Conservation (phyloP, 2,888 invertebrate genomes). For the Tethea ocularis region DNA sequence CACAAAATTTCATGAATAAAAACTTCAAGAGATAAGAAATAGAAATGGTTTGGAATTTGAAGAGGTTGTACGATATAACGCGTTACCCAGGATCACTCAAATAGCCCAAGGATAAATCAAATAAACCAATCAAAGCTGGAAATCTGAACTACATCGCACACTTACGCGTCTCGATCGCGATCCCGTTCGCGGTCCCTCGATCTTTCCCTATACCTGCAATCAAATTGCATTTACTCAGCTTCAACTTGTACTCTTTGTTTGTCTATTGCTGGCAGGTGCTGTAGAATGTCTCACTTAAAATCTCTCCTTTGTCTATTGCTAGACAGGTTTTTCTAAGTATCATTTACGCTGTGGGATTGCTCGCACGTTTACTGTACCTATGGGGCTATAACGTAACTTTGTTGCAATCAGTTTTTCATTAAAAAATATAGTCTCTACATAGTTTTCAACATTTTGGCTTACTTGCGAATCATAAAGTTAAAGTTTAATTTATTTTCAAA, state of each 20-base stretch:
- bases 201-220: constrained; percentile 87
- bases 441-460: too few relatives aligned
- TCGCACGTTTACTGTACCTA: too few relatives aligned
- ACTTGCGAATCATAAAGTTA: too few relatives aligned
- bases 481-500: too few relatives aligned
- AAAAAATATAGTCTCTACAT: too few relatives aligned
- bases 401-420: too few relatives aligned
- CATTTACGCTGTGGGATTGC: neutral
- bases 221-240: constrained; percentile 36
- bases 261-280: neutral
- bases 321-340: too few relatives aligned
- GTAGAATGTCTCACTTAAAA: too few relatives aligned
- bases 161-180: constrained; percentile 85
- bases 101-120: constrained; percentile 24
- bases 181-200: constrained; percentile 88
- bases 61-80: neutral
- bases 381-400: too few relatives aligned
- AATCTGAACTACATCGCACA: constrained; percentile 39
- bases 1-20: neutral
- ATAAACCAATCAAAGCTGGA: constrained; percentile 11
- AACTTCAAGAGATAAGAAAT: neutral
- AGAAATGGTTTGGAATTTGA: too few relatives aligned
- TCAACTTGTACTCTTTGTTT: constrained; percentile 21
- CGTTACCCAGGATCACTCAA: neutral
- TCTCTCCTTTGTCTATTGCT: too few relatives aligned